These are phyloP conservation scores for Conomelus anceps DNA, from an alignment of 2,888 invertebrate species.

Conservation along the genomic window DNA sequence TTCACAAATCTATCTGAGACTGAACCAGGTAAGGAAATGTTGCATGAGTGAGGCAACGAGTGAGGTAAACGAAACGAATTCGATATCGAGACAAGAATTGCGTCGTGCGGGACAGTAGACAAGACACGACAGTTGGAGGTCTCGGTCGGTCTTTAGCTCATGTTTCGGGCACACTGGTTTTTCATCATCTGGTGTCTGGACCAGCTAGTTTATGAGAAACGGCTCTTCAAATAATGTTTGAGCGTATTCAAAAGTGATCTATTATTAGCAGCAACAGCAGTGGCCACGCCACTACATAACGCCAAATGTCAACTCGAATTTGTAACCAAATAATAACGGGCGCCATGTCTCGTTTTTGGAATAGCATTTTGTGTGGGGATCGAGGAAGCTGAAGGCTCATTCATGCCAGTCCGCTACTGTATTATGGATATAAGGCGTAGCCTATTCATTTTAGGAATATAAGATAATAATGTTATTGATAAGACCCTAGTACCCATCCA, in stretches of 20 bases:
- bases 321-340: neutral
- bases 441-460: no score
- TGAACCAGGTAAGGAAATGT: neutral
- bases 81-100: neutral
- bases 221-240: neutral
- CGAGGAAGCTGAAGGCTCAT: neutral
- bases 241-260: neutral
- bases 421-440: no score
- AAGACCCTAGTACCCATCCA: neutral
- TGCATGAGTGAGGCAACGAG: neutral
- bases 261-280: neutral
- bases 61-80: neutral
- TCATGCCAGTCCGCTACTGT: neutral
- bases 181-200: neutral
- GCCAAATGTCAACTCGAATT: slow-evolving; percentile 3
- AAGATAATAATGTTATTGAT: neutral
- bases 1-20: no score
- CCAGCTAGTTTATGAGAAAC: neutral
- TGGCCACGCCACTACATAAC: neutral
- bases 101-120: neutral
- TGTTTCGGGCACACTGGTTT: neutral
- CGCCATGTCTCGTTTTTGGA: neutral
- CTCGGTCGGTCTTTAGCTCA: neutral
- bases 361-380: neutral
- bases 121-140: neutral